Evolutionary conservation across 2,113 vertebrate genomes (phyloP).

Genomic region (Mesitornis unicolor): DNA sequence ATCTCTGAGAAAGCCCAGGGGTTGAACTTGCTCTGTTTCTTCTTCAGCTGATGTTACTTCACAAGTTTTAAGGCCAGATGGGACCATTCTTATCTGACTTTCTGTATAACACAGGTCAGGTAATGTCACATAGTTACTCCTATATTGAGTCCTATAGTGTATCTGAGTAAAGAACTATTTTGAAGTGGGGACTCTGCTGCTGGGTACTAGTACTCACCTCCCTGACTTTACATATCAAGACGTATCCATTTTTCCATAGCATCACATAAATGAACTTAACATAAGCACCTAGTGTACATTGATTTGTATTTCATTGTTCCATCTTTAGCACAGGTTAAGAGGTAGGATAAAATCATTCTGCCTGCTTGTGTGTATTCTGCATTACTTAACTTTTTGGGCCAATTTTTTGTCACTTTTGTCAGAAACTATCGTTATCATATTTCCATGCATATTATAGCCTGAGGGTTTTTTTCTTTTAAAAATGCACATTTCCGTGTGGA

Average conservation of each 20-base stretch:
- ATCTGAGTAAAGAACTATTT: conserved; percentile 18
- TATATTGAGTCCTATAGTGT: conserved; percentile 42
- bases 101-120: conserved; percentile 59
- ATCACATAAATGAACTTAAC: conserved; percentile 29
- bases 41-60: conserved; percentile 65
- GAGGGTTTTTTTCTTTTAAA: neutral
- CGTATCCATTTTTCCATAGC: conserved; percentile 54
- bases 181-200: conserved; percentile 35
- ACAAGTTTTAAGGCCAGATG: conserved; percentile 60
- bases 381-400: neutral
- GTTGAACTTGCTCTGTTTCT: conserved; percentile 53
- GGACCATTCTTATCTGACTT: conserved; percentile 61
- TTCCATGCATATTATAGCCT: neutral
- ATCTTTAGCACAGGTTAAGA: neutral
- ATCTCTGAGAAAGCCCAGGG: conserved; percentile 40
- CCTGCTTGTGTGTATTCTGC: conserved; percentile 13
- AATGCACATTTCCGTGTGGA: neutral
- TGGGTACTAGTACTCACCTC: conserved; percentile 17
- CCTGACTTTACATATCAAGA: neutral
- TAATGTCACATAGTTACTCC: conserved; percentile 60
- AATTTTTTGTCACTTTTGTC: neutral
- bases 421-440: neutral
- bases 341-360: conserved; percentile 1
- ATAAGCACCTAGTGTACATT: neutral
- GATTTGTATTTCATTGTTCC: conserved; percentile 27